Percentiles rank a stretch among this genome's conserved stretches.
Conservation (phyloP, 2,888 invertebrate genomes). For the Empis livida region DNA sequence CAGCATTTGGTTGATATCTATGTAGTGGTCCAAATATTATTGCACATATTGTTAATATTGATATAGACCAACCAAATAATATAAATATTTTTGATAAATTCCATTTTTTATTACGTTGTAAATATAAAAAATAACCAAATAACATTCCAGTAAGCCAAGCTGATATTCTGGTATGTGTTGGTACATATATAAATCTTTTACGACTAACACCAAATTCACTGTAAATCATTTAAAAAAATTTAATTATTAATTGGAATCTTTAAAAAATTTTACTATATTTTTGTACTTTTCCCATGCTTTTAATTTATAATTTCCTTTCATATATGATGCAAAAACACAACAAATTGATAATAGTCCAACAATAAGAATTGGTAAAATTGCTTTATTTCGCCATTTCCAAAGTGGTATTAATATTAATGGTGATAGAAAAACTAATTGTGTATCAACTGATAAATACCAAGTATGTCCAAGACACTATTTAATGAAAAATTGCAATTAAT, state of each 20-base stretch:
- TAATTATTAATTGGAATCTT: background rate
- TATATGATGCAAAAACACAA: constrained; percentile 10
- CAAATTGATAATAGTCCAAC: constrained; percentile 10
- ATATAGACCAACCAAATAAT: constrained; percentile 8
- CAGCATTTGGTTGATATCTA: constrained; percentile 1
- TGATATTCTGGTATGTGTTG: constrained; percentile 16
- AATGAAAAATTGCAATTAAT: background rate
- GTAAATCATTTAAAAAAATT: background rate
- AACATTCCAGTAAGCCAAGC: constrained; percentile 19
- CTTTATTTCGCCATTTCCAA: constrained; percentile 34
- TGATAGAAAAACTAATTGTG: constrained; percentile 41
- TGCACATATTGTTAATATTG: constrained; percentile 6
- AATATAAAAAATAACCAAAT: constrained; percentile 16
- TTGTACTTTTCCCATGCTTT: background rate
- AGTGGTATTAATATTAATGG: constrained; percentile 39
- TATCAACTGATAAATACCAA: constrained; percentile 44
- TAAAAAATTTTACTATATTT: background rate
- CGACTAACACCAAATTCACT: constrained; percentile 1
- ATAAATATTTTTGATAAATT: constrained; percentile 2
- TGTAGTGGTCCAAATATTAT: constrained; percentile 11
- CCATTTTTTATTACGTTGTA: constrained; percentile 1
- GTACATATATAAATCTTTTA: constrained; percentile 12
- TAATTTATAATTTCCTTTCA: constrained; percentile 4
- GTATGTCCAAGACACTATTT: constrained; percentile 37
- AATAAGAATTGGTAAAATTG: constrained; percentile 6